phyloP scores from a whole-genome alignment of 2,888 invertebrate species.

The Artemia sp. region DNA sequence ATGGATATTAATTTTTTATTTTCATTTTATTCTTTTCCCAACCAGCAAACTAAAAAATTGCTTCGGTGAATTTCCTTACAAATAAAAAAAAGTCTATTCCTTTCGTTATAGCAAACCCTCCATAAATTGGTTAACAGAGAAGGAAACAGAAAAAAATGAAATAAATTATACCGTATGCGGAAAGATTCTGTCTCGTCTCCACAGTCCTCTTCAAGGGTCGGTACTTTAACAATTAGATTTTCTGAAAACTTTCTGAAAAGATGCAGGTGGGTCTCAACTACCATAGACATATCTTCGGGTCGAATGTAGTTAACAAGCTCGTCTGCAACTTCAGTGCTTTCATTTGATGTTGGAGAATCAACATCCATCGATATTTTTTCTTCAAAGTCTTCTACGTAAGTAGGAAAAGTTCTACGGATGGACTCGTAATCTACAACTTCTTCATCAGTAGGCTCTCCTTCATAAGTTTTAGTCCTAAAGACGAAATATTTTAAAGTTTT shows the following conservation, averaged over 20 bases:
- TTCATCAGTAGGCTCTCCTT: constrained; percentile 30
- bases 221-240: background rate
- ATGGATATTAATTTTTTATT: too few species aligned
- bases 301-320: background rate
- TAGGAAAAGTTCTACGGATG: constrained; percentile 32
- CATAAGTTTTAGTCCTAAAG: constrained; percentile 17
- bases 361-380: constrained; percentile 28
- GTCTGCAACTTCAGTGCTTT: background rate
- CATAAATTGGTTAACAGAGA: too few species aligned
- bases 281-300: constrained; percentile 25
- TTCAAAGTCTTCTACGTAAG: constrained; percentile 32
- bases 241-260: constrained; percentile 17
- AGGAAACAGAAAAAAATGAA: too few species aligned
- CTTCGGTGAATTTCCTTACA: too few species aligned
- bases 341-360: background rate
- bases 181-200: background rate
- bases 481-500: background rate
- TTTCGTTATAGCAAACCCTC: too few species aligned
- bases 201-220: background rate
- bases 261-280: constrained; percentile 20
- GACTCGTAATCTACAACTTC: constrained; percentile 30
- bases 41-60: too few species aligned
- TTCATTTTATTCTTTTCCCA: too few species aligned
- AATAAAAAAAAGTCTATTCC: too few species aligned
- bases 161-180: background rate